Evolutionary conservation across 1,140 invertebrate species (phyloP).

Genomic region (Drosophila aff.): DNA sequence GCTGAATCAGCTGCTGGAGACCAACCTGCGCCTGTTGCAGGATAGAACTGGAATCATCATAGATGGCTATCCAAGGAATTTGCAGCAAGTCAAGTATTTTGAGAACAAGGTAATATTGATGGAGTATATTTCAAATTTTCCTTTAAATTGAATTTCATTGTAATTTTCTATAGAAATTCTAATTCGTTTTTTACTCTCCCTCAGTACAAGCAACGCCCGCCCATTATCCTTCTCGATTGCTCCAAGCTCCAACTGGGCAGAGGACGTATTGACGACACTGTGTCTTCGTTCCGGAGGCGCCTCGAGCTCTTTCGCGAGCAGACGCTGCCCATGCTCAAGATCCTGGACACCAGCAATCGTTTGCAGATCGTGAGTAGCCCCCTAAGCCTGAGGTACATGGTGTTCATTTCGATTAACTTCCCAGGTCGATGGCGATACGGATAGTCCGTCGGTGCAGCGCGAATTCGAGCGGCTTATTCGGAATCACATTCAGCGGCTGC

Average conservation of each 20-base stretch:
- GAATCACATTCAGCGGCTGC: slow-evolving; percentile 86
- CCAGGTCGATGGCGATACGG: slow-evolving; percentile 93
- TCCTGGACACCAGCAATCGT: slow-evolving; percentile 91
- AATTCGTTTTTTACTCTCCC: background rate
- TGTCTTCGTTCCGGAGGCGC: slow-evolving; percentile 92
- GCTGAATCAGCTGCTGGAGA: slow-evolving; percentile 89
- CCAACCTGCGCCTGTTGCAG: slow-evolving; percentile 85
- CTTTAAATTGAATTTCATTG: background rate
- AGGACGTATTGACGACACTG: slow-evolving; percentile 92
- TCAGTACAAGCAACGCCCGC: slow-evolving; percentile 90
- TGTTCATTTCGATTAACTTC: background rate
- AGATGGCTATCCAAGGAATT: slow-evolving; percentile 95
- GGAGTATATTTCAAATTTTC: background rate
- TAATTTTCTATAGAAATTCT: background rate
- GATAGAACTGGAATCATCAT: slow-evolving; percentile 91
- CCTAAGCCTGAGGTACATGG: accelerated
- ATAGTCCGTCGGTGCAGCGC: slow-evolving; percentile 90
- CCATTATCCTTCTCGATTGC: slow-evolving; percentile 92
- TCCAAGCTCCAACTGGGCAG: slow-evolving; percentile 93
- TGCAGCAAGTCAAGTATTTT: slow-evolving; percentile 93
- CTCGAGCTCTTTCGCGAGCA: slow-evolving; percentile 94
- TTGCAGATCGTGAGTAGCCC: slow-evolving; percentile 89
- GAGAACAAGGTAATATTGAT: slow-evolving; percentile 89
- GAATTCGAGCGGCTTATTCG: slow-evolving; percentile 90
- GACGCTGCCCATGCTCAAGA: slow-evolving; percentile 94